Percentiles rank a stretch among this genome's conserved stretches.
These are phyloP conservation scores for Anoplopoma fimbria DNA, from an alignment of 2,113 vertebrate genomes.

Conservation along the genomic window DNA sequence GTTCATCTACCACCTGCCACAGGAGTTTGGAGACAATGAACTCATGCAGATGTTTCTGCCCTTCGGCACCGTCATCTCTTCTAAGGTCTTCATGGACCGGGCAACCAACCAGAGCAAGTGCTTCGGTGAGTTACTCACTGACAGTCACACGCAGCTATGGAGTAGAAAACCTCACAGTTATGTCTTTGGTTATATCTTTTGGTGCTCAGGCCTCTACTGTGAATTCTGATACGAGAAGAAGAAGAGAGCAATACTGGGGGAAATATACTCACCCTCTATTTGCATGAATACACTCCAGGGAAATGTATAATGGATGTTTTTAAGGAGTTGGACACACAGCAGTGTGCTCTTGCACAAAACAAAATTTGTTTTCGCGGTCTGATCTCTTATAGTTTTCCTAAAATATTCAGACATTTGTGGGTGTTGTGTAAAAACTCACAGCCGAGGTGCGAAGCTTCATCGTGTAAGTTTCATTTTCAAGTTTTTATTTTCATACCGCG, in stretches of 20 bases:
- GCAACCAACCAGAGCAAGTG: conserved; percentile 99
- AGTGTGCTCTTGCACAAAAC: not conserved
- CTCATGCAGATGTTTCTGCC: conserved; percentile 99
- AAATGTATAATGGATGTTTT: not conserved
- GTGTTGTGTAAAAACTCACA: conserved; percentile 52
- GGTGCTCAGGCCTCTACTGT: not conserved
- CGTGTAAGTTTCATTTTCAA: conserved; percentile 28
- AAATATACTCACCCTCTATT: not conserved
- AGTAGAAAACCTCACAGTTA: not conserved
- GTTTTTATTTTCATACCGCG: conserved; percentile 12
- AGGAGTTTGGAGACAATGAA: conserved; percentile 99
- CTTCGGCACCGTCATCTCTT: conserved; percentile 98
- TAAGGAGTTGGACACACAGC: not conserved
- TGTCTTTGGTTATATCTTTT: too few relatives aligned
- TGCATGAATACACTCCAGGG: not conserved
- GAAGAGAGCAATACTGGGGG: not conserved
- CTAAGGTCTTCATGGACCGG: conserved; percentile 99
- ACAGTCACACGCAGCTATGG: not conserved
- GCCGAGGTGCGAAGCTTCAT: conserved; percentile 25
- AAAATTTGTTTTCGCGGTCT: not conserved
- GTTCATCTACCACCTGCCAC: conserved; percentile 99
- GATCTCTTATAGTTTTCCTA: conserved; percentile 13
- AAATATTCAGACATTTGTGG: conserved; percentile 32
- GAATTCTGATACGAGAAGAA: not conserved
- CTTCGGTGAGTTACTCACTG: conserved; percentile 88